A percentile compares a stretch with the other conserved stretches of the same genome.
These are phyloP conservation scores for Bembecia ichneumoniformis DNA, from an alignment of 2,888 invertebrate species.

Conservation along the genomic window DNA sequence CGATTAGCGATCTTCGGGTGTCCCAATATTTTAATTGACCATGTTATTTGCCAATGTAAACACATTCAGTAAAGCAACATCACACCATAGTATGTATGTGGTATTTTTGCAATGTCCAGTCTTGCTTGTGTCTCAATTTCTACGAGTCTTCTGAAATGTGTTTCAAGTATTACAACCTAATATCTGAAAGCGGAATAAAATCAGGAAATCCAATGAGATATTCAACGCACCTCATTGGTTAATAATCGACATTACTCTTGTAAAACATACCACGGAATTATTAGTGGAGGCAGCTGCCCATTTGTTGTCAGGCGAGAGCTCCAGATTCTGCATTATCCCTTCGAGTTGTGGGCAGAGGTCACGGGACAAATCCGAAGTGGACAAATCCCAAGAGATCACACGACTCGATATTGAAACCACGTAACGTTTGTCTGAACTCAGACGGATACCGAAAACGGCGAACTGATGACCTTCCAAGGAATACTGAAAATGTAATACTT, in stretches of 20 bases:
- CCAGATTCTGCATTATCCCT: constrained; percentile 95
- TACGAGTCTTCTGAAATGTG: too few relatives aligned
- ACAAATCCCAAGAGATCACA: constrained; percentile 97
- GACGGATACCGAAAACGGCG: constrained; percentile 92
- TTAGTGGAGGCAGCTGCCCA: constrained; percentile 97
- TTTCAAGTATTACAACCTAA: not conserved
- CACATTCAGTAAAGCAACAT: too few relatives aligned
- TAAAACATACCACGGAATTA: constrained; percentile 83
- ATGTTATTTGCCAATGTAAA: too few relatives aligned
- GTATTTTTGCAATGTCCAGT: too few relatives aligned
- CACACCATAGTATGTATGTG: too few relatives aligned
- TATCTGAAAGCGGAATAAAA: too few relatives aligned
- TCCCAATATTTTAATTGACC: too few relatives aligned
- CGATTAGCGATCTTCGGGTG: too few relatives aligned
- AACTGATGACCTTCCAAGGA: constrained; percentile 98
- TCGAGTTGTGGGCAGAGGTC: constrained; percentile 93
- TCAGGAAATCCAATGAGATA: not conserved
- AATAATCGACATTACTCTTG: too few relatives aligned
- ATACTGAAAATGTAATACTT: constrained; percentile 72
- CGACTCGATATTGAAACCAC: constrained; percentile 97
- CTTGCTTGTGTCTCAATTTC: too few relatives aligned
- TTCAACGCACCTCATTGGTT: too few relatives aligned
- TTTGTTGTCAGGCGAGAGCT: constrained; percentile 94
- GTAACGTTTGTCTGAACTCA: constrained; percentile 92
- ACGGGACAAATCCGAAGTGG: constrained; percentile 94